A percentile compares a stretch with the other conserved stretches of the same genome.
phyloP scores from a whole-genome alignment of 2,797 vertebrate species.

The Oreochromis grahami region DNA sequence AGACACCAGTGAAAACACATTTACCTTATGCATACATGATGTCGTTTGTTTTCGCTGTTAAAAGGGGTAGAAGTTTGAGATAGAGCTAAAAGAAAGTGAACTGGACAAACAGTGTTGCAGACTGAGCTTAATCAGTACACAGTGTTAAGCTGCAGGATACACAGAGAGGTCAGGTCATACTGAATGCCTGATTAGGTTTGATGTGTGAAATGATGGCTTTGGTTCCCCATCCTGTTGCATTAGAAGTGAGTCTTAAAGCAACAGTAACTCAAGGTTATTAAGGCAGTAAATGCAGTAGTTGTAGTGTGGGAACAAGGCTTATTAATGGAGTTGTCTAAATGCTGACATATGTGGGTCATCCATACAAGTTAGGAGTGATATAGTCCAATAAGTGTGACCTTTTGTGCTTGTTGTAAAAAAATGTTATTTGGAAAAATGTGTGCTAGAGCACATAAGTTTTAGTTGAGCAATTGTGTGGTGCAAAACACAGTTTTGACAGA shows the following conservation, averaged over 20 bases:
- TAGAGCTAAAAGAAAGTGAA: slow-evolving; percentile 1
- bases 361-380: fast-evolving
- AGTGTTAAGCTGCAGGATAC: slow-evolving; percentile 17
- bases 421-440: neutral
- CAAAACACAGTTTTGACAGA: neutral
- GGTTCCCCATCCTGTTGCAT: slow-evolving; percentile 4
- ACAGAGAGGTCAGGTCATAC: neutral
- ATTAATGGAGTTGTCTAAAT: neutral
- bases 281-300: neutral
- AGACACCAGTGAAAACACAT: neutral
- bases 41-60: slow-evolving; percentile 25
- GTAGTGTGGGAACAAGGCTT: neutral
- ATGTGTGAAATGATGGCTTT: slow-evolving; percentile 24
- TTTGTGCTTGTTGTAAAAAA: neutral
- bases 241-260: slow-evolving; percentile 2
- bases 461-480: neutral
- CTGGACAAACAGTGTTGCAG: slow-evolving; percentile 24
- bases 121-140: slow-evolving; percentile 35
- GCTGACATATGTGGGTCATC: neutral
- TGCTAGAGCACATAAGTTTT: neutral
- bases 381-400: fast-evolving
- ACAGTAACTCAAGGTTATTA: neutral
- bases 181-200: slow-evolving; percentile 45
- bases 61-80: slow-evolving; percentile 5
- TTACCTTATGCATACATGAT: neutral